Percentiles rank a stretch among this genome's conserved stretches.
Conservation (phyloP, 2,113 vertebrate species). For the Seriola rivoliana region DNA sequence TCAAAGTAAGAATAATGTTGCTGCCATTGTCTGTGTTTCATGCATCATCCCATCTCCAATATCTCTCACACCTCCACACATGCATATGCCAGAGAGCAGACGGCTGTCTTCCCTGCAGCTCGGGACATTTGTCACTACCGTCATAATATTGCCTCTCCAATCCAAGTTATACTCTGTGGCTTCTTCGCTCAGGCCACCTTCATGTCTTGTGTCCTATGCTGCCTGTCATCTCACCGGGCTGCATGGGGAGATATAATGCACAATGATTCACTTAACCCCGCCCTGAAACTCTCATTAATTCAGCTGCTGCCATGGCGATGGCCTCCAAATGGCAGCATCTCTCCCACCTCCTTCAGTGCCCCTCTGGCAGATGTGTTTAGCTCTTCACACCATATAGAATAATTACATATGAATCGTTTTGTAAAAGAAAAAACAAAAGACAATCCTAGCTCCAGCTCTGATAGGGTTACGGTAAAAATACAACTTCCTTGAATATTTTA, state of each 20-base stretch:
- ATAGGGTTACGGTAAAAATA: background rate
- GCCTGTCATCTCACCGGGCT: constrained; percentile 28
- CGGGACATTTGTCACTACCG: constrained; percentile 23
- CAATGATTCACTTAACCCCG: constrained; percentile 68
- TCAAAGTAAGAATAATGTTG: constrained; percentile 88
- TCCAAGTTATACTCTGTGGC: background rate
- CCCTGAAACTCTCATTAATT: constrained; percentile 71
- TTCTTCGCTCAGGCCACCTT: constrained; percentile 18
- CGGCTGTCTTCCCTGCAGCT: constrained; percentile 35
- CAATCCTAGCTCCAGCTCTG: background rate
- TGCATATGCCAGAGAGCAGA: constrained; percentile 14
- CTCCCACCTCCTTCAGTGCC: constrained; percentile 32
- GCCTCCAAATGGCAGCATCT: constrained; percentile 62
- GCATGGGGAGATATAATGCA: constrained; percentile 53
- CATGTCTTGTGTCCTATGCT: constrained; percentile 8
- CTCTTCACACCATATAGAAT: constrained; percentile 17
- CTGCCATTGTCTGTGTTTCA: background rate
- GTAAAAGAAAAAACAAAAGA: background rate
- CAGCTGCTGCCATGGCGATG: constrained; percentile 76
- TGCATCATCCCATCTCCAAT: constrained; percentile 6
- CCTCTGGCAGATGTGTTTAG: constrained; percentile 27
- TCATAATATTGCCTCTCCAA: constrained; percentile 7
- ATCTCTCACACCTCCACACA: constrained; percentile 31
- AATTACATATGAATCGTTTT: background rate
- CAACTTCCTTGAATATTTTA: background rate